Percentiles rank a stretch among this genome's conserved stretches.
phyloP scores from a whole-genome alignment of 2,797 vertebrate species.

The Lithobates pipiens region DNA sequence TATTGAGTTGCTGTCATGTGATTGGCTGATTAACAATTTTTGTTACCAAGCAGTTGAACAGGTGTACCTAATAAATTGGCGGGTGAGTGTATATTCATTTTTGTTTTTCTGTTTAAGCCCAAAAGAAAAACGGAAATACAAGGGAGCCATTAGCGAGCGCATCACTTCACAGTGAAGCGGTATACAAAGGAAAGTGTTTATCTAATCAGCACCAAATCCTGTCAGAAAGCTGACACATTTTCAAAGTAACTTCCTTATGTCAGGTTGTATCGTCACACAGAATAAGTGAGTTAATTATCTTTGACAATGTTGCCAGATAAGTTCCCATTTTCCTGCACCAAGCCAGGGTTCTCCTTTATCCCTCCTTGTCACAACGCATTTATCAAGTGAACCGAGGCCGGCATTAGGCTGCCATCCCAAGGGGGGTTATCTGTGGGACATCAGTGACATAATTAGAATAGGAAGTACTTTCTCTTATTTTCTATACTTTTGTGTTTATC shows the following conservation, averaged over 20 bases:
- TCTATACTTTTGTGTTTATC: not conserved
- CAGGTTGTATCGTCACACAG: slow-evolving; percentile 89
- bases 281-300: slow-evolving; percentile 93
- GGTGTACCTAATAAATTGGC: too few species aligned
- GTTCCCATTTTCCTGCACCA: slow-evolving; percentile 92
- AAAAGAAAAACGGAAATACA: not conserved
- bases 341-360: slow-evolving; percentile 82
- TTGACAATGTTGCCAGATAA: slow-evolving; percentile 91
- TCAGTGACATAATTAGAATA: slow-evolving; percentile 76
- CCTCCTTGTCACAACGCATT: slow-evolving; percentile 83
- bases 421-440: slow-evolving; percentile 81
- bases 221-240: slow-evolving; percentile 89
- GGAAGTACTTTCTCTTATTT: slow-evolving; percentile 66
- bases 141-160: slow-evolving; percentile 65
- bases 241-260: slow-evolving; percentile 89
- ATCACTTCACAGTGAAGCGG: slow-evolving; percentile 76
- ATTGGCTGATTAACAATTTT: too few species aligned
- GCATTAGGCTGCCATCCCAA: slow-evolving; percentile 80
- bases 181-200: slow-evolving; percentile 72
- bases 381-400: slow-evolving; percentile 88
- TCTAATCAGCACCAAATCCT: slow-evolving; percentile 89
- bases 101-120: not conserved
- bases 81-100: not conserved
- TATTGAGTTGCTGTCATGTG: too few species aligned
- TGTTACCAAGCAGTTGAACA: too few species aligned